Percentiles rank a stretch among this genome's conserved stretches.
Conservation (phyloP, 2,113 vertebrate species). For the Protomyctophum bolini region DNA sequence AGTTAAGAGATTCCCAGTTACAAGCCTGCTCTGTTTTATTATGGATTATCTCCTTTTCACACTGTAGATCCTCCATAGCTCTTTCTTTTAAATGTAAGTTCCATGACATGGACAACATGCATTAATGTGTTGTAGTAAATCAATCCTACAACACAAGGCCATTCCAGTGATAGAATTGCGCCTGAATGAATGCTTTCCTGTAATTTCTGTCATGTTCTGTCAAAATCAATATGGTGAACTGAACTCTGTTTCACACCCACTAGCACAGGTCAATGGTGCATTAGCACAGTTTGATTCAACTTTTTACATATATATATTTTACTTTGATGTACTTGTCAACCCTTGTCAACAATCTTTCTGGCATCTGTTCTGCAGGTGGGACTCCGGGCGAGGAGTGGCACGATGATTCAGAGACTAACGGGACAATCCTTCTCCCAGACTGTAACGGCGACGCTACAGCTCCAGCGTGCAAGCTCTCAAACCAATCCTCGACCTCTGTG, state of each 20-base stretch:
- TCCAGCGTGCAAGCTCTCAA: constrained; percentile 60
- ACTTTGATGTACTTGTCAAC: neutral
- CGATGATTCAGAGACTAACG: constrained; percentile 28
- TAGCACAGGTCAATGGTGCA: neutral
- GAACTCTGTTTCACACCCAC: neutral
- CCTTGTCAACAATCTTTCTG: neutral
- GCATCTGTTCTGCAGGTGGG: constrained; percentile 47
- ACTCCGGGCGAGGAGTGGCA: constrained; percentile 30
- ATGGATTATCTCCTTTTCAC: constrained; percentile 62
- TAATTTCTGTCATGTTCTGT: neutral
- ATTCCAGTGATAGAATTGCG: neutral
- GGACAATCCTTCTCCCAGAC: constrained; percentile 41
- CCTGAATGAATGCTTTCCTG: neutral
- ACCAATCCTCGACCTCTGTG: constrained; percentile 57
- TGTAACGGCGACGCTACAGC: constrained; percentile 41
- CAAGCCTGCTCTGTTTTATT: constrained; percentile 67
- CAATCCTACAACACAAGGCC: neutral
- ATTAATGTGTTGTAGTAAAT: neutral
- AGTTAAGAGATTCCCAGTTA: constrained; percentile 67
- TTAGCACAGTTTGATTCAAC: too few species aligned
- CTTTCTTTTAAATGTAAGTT: constrained; percentile 25
- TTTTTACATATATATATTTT: neutral
- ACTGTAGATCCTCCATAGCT: constrained; percentile 32
- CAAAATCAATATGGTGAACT: neutral
- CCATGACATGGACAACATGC: neutral